Conservation (phyloP, 1,140 invertebrate genomes). For the Rhizoglyphus robini region DNA sequence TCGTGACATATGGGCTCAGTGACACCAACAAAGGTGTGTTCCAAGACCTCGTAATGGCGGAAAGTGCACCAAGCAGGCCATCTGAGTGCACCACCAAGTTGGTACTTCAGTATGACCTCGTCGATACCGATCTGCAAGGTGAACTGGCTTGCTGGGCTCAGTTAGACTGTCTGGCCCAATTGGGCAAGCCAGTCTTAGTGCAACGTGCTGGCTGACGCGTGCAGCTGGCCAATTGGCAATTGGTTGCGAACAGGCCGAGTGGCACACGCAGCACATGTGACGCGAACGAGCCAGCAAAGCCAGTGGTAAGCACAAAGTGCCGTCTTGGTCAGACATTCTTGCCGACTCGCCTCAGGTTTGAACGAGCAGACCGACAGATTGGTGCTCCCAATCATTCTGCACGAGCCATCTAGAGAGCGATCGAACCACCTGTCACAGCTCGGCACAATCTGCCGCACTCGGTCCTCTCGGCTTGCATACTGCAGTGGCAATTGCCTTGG, state of each 20-base stretch:
- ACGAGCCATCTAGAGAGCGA: neutral
- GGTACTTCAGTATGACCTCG: too few species aligned
- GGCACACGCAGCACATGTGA: slow-evolving; percentile 1
- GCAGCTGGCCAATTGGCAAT: slow-evolving; percentile 10
- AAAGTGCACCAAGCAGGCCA: too few species aligned
- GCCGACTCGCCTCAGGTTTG: neutral
- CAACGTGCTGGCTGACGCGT: slow-evolving; percentile 4
- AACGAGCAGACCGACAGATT: neutral
- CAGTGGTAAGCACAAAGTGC: neutral
- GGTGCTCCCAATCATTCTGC: neutral
- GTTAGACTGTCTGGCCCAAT: too few species aligned
- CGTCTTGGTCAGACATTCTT: neutral
- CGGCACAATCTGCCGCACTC: neutral
- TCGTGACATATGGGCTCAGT: slow-evolving; percentile 7
- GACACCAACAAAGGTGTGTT: neutral
- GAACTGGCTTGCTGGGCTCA: too few species aligned
- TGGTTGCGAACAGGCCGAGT: too few species aligned
- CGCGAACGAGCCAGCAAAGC: neutral
- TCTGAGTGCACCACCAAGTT: too few species aligned
- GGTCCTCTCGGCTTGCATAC: too few species aligned
- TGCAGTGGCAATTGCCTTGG: too few species aligned
- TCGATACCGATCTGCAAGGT: too few species aligned
- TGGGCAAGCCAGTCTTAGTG: too few species aligned
- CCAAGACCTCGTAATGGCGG: neutral
- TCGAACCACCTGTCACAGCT: slow-evolving; percentile 9